phyloP scores from a whole-genome alignment of 2,113 vertebrate species.

The Trichechus manatus region DNA sequence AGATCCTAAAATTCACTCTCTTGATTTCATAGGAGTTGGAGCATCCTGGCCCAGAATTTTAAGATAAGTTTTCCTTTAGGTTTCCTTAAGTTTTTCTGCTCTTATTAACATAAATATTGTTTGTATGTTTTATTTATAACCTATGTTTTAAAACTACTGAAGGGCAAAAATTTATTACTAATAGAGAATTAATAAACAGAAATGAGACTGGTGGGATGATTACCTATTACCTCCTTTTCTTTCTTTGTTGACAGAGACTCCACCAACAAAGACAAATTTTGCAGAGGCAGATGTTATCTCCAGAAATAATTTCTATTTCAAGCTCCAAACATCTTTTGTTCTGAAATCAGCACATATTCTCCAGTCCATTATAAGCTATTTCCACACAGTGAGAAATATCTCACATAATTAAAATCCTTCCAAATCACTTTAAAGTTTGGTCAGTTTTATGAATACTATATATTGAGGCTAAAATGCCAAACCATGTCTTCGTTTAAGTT shows the following conservation, averaged over 20 bases:
- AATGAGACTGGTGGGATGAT: background rate
- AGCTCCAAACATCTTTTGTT: background rate
- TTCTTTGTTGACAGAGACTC: background rate
- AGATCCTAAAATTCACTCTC: background rate
- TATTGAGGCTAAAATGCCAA: background rate
- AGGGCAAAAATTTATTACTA: background rate
- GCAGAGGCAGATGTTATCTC: background rate
- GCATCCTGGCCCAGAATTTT: background rate
- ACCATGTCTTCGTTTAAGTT: background rate
- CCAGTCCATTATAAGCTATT: background rate
- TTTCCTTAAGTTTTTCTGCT: background rate
- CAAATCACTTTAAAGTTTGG: background rate
- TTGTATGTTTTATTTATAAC: background rate
- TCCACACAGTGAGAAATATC: background rate
- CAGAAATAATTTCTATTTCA: background rate
- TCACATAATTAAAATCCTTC: background rate
- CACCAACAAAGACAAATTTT: background rate
- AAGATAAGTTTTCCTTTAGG: background rate
- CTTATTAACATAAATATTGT: background rate
- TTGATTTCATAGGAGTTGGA: background rate
- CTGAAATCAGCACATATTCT: background rate
- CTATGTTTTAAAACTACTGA: background rate
- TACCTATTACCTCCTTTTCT: background rate
- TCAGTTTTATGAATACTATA: background rate
- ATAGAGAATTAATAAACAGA: background rate